Evolutionary conservation across 2,888 invertebrate genomes (phyloP), one percentile per base, ranked within the genome.

Genomic region (Nomada lathburiana): DNA sequence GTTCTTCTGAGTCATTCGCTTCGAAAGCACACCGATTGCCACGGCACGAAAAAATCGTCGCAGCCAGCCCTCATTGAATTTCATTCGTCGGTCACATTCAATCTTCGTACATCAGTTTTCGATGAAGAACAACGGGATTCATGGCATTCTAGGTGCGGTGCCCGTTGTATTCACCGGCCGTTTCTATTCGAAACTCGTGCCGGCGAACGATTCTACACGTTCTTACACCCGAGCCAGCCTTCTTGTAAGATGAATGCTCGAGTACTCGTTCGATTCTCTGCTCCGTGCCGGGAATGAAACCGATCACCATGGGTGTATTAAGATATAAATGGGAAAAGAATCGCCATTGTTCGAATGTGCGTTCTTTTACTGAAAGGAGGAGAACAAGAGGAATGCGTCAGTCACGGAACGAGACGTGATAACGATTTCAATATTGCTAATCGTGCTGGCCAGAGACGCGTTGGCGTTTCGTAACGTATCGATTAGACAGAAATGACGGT

Each of bases 141-240:
- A 47, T 57, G 71, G 82, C 80, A 82, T 82, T 82, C 80, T 79
- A 82, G 82, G 80, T 71, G 82, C 79, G 82, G 80, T 82, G 78
- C 73, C 44, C 50, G 73, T 78, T 57, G 81, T 74, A 65, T 81
- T 81, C 80, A 75, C 67, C 18, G 82, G 67, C 71, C 74, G 82
- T 82, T 82, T 80, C 82, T 82, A 82, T 82, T 82, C 82, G 82
- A 82, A 71, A 71, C 80, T 71, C 82, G 82, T 82, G 79, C 67
- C 60, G 59, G 18, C 53, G 20, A 55, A 13, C 42, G 62, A 44
- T 70, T 57, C 65, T 68, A 74, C 71, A 75, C 70, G 82, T 80
- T 75, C 71, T 82, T 71, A 70, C 82, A 75, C 74, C 75, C 70
- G 60, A 62, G 63, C 55, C 55, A 68, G 65, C 71, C 67, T 70